Evolutionary conservation across 2,797 vertebrate genomes (phyloP), one percentile per base, ranked within the genome.

Genomic region (Muscicapa comitata): DNA sequence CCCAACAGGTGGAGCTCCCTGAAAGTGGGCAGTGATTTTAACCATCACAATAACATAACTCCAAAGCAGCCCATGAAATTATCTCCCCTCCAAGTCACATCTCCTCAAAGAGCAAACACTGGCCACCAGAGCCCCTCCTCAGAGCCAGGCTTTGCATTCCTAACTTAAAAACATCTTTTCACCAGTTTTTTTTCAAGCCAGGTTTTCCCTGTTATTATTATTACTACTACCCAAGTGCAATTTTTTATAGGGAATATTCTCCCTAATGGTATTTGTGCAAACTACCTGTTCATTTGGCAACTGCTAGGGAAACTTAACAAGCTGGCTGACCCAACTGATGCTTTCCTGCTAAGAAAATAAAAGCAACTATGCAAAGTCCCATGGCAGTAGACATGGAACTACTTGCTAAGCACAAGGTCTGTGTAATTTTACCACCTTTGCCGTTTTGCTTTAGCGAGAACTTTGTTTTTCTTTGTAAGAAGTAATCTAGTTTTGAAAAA

Each of bases 211-310:
- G 33, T 74, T 51, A 68, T 70, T 51, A 76, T 70, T 51, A 53
- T 7, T 61, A 76, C 31, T 29, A 53, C 88, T 54, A 88, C 62
- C 74, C 80, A 47, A 72, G 31, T 57, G 81, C n/a, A 35, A 53
- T 54, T 48, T 53, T 50, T 67, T 11, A 9, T 4, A 43, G 5
- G 42, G 24, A 91, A 1, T 45, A 26, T 57, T 58, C 48, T 80
- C 71, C 88, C 70, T 37, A 78, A 67, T 58, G 23, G n/a, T 51
- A 26, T 81, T 57, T 94, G 88, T 96, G 87, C 90, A 96, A 96
- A 96, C 61, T 73, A 92, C 87, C 16, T 17, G 11, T 63, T 96
- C 86, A 71, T 96, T 94, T 96, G 97, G 97, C 97, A 97, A 96
- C 70, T 45, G 57, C 84, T 67, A 83, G 67, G 83, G 94, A 95